Conservation (phyloP, 2,888 invertebrate species). For the Rhagium mordax region DNA sequence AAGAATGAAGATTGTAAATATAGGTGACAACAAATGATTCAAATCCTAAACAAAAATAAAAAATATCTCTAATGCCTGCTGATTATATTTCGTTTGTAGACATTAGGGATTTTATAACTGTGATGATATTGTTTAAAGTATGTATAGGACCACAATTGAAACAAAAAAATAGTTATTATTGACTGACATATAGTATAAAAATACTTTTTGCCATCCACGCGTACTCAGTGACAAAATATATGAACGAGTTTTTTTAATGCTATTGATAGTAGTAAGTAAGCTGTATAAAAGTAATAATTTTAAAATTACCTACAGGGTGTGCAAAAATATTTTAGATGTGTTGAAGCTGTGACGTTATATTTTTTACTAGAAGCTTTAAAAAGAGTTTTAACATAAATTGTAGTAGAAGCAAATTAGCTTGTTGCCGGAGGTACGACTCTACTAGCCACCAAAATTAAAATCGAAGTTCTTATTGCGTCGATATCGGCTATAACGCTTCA, state of each 20-base stretch:
- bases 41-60: constrained; percentile 1
- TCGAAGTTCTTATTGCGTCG: too few species aligned
- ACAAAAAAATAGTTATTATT: constrained; percentile 23
- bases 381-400: neutral
- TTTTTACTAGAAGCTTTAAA: constrained; percentile 6
- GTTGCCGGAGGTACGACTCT: too few species aligned
- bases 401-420: neutral
- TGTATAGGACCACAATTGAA: constrained; percentile 41
- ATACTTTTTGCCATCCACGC: constrained; percentile 43
- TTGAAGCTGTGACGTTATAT: neutral
- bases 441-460: too few species aligned
- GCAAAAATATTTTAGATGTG: constrained; percentile 6
- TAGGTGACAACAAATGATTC: constrained; percentile 21
- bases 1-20: constrained; percentile 31
- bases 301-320: constrained; percentile 31
- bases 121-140: constrained; percentile 53
- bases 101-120: constrained; percentile 51
- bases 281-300: constrained; percentile 13
- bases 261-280: constrained; percentile 25
- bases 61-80: constrained; percentile 39
- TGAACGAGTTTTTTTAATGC: constrained; percentile 10
- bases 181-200: constrained; percentile 31
- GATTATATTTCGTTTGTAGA: constrained; percentile 41
- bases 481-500: too few species aligned
- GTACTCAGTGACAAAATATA: constrained; percentile 36